phyloP scores from a whole-genome alignment of 1,140 invertebrate genomes.

The Heliothis subflexa region DNA sequence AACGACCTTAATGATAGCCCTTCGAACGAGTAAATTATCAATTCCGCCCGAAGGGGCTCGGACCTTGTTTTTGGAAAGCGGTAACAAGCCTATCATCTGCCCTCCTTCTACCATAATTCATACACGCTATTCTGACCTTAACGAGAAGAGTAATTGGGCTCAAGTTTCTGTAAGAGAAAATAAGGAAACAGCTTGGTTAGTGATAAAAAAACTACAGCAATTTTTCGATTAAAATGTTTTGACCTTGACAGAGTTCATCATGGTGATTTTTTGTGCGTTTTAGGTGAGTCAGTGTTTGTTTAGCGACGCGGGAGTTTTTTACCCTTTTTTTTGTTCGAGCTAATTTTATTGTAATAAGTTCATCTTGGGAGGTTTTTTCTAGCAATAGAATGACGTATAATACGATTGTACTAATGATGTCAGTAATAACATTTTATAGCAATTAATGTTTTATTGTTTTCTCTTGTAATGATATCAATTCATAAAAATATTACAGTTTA shows the following conservation, averaged over 20 bases:
- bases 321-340: constrained; percentile 32
- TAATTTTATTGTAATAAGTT: constrained; percentile 32
- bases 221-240: constrained; percentile 45
- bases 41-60: constrained; percentile 76
- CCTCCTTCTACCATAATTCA: constrained; percentile 46
- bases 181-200: constrained; percentile 29
- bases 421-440: background rate
- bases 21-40: constrained; percentile 84
- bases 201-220: constrained; percentile 35
- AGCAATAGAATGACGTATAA: background rate
- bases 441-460: too few relatives aligned
- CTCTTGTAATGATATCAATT: too few relatives aligned
- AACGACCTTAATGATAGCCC: constrained; percentile 82
- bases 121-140: constrained; percentile 44
- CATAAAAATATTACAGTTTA: too few relatives aligned
- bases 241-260: constrained; percentile 46
- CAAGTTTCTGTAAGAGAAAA: constrained; percentile 21
- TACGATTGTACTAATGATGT: background rate
- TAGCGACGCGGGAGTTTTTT: constrained; percentile 26
- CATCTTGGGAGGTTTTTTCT: constrained; percentile 19
- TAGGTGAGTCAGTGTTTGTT: constrained; percentile 40
- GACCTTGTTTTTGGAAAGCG: constrained; percentile 74
- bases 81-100: constrained; percentile 76
- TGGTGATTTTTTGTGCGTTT: constrained; percentile 42
- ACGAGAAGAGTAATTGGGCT: constrained; percentile 18